Conservation (phyloP, 2,797 vertebrate genomes). For the Rousettus madagascariensis region DNA sequence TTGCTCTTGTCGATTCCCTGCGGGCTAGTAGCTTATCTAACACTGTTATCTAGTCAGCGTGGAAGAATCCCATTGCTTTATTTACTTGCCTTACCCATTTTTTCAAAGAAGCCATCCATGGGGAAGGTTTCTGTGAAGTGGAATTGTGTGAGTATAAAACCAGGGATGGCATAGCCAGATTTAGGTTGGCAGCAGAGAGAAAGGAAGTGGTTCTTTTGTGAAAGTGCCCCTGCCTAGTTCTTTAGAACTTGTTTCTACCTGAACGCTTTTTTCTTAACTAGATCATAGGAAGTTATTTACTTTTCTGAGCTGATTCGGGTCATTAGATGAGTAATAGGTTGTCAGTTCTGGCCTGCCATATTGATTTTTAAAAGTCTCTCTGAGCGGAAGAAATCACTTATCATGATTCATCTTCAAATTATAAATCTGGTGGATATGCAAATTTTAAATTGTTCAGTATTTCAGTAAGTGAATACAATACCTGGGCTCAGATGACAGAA, state of each 20-base stretch:
- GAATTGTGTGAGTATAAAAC: conserved; percentile 42
- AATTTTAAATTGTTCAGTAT: conserved; percentile 48
- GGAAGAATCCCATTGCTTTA: conserved; percentile 42
- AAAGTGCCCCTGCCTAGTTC: not conserved
- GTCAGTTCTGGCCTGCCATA: conserved; percentile 7
- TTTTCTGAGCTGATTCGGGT: not conserved
- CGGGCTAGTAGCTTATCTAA: conserved; percentile 22
- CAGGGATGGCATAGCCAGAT: not conserved
- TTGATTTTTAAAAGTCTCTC: conserved; percentile 26
- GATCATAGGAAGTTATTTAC: not conserved
- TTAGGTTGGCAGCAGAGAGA: not conserved
- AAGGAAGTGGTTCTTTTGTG: conserved; percentile 26
- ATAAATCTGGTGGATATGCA: not conserved
- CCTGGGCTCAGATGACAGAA: not conserved
- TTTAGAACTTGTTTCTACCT: not conserved
- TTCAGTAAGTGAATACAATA: conserved; percentile 5
- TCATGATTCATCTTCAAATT: conserved; percentile 33
- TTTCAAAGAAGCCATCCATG: conserved; percentile 35
- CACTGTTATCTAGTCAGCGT: conserved; percentile 23
- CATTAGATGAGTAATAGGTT: conserved; percentile 17
- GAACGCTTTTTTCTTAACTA: not conserved
- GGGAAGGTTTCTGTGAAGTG: not conserved
- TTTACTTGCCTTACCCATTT: conserved; percentile 58
- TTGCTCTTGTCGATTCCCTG: not conserved
- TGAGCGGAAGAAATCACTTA: not conserved